Percentiles rank a stretch among this genome's conserved stretches.
Conservation (phyloP, 30 jellyfish, hydroid and myxozoan genomes). For the Hydractinia symbiolongicarpus region DNA sequence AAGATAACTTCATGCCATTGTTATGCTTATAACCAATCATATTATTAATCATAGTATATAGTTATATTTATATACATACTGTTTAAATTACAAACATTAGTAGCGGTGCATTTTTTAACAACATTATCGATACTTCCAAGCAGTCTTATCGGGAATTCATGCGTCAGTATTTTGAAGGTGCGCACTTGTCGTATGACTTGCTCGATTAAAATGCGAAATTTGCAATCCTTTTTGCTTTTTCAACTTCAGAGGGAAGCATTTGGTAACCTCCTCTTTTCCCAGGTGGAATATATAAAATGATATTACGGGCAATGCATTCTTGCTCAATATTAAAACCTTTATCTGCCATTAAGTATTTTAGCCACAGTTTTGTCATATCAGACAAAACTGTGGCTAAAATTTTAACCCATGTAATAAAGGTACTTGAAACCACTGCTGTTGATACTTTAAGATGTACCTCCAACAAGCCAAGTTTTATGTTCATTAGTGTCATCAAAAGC, state of each 20-base stretch:
- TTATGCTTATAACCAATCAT: no score
- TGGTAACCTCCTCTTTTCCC: conserved; percentile 30
- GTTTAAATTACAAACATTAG: no score
- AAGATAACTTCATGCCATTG: no score
- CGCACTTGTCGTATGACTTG: conserved; percentile 32
- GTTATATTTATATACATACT: no score
- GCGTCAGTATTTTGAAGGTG: conserved; percentile 24
- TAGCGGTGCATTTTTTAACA: conserved; percentile 16
- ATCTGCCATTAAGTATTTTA: conserved; percentile 41
- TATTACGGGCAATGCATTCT: conserved; percentile 7
- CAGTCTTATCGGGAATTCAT: conserved; percentile 24
- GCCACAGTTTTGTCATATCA: no score
- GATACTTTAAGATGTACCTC: background rate
- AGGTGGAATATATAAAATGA: conserved; percentile 25
- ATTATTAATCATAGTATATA: no score
- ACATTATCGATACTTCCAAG: conserved; percentile 22
- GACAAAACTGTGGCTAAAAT: background rate
- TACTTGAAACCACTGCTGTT: background rate
- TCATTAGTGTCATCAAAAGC: background rate
- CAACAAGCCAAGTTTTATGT: background rate
- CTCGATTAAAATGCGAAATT: conserved; percentile 26
- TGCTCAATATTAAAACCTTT: conserved; percentile 27
- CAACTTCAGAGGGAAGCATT: conserved; percentile 32
- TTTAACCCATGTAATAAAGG: background rate
- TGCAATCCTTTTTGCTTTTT: conserved; percentile 24